phyloP scores from a whole-genome alignment of 2,113 vertebrate genomes.

The Fregetta grallaria region DNA sequence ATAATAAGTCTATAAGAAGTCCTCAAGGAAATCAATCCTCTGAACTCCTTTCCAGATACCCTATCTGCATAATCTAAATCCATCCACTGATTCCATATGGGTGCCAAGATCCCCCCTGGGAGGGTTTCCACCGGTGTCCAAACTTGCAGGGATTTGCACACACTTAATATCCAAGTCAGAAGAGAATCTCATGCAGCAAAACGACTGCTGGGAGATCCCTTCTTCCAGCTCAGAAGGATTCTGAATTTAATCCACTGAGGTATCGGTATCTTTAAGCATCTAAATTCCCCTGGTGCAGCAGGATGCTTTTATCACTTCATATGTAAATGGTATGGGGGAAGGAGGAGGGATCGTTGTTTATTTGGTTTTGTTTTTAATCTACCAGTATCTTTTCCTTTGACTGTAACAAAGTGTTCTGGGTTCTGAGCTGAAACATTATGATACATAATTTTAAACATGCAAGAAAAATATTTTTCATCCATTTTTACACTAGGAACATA shows the following conservation, averaged over 20 bases:
- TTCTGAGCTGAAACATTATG: neutral
- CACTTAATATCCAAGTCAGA: neutral
- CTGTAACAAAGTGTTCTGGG: neutral
- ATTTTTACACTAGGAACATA: neutral
- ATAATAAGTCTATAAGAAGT: neutral
- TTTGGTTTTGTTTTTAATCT: neutral
- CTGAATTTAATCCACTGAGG: neutral
- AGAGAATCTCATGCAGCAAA: neutral
- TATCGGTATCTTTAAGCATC: neutral
- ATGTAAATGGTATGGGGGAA: neutral
- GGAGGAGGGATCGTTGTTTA: neutral
- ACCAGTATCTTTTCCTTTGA: neutral
- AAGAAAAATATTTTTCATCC: conserved; percentile 12
- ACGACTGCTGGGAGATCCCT: neutral
- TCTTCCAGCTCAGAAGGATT: neutral
- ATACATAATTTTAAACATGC: neutral
- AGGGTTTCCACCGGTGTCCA: neutral
- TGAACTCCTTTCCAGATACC: neutral
- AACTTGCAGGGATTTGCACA: neutral
- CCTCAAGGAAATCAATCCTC: neutral
- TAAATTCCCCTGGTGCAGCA: neutral
- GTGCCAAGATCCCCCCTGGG: neutral
- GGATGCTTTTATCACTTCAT: neutral
- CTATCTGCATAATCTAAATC: neutral
- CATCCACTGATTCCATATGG: neutral